A percentile compares a stretch with the other conserved stretches of the same genome.
Conservation (phyloP, 1,140 invertebrate genomes). For the Coptotermes formosanus region DNA sequence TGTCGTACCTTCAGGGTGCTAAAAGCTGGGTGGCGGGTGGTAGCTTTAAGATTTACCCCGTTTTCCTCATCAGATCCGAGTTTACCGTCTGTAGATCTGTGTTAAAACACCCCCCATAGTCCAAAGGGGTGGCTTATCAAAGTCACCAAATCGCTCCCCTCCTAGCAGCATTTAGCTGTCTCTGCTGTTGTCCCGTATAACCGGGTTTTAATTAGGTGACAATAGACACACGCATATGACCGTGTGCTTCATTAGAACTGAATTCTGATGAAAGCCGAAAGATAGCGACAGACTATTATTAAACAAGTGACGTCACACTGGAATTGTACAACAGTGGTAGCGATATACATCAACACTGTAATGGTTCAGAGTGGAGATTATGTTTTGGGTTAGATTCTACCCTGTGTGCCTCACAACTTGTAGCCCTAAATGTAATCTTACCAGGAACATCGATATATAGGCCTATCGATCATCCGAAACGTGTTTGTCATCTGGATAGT, state of each 20-base stretch:
- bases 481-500: no score
- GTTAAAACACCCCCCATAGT: conserved; percentile 6
- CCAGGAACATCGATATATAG: no score
- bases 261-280: conserved; percentile 2
- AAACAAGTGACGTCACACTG: conserved; percentile 17
- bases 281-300: background rate
- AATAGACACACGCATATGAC: conserved; percentile 5
- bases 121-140: conserved; percentile 17
- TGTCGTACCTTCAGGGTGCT: background rate
- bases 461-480: no score
- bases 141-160: conserved; percentile 3
- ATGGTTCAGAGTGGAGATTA: background rate
- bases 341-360: background rate
- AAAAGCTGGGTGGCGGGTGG: background rate
- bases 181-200: conserved; percentile 10
- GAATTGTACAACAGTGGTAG: conserved; percentile 1
- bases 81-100: conserved; percentile 17
- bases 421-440: background rate
- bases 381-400: background rate
- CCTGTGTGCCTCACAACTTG: background rate
- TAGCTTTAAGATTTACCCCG: background rate
- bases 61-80: background rate
- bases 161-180: background rate
- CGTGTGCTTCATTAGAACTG: conserved; percentile 14
- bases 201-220: conserved; percentile 26